A percentile compares a stretch with the other conserved stretches of the same genome.
Evolutionary conservation across 2,888 invertebrate species (phyloP).

Genomic region (Eremobia ochroleuca): DNA sequence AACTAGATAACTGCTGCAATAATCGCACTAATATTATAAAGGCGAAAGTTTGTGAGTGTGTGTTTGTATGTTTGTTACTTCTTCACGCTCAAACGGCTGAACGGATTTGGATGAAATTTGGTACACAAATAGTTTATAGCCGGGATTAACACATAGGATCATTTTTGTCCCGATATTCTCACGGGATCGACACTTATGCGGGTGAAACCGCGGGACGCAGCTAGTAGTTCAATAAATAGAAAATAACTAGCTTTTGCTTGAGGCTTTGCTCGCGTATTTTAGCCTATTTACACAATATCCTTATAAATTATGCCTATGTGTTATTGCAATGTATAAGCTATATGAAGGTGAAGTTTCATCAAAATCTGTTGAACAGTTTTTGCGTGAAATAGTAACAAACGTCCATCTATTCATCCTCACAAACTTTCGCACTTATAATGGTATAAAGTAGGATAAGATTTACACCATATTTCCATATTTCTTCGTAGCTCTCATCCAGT

Average conservation of each 20-base stretch:
- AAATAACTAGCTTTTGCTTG: neutral
- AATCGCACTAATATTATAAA: no score
- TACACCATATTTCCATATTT: conserved; percentile 10
- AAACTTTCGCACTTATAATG: neutral
- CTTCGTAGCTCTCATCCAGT: neutral
- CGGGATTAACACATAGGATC: no score
- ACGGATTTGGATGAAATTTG: no score
- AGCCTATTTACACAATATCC: neutral
- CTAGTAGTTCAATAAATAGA: neutral
- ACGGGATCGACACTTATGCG: no score
- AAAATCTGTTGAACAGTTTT: neutral
- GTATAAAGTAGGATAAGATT: no score
- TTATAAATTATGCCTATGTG: neutral
- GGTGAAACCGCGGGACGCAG: no score
- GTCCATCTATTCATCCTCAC: neutral
- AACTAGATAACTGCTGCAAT: neutral
- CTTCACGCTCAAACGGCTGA: no score
- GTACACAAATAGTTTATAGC: no score
- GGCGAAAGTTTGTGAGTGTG: no score
- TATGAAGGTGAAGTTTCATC: neutral
- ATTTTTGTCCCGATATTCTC: no score
- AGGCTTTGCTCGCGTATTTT: neutral
- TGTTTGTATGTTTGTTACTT: no score
- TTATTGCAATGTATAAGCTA: neutral
- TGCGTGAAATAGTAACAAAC: neutral